Percentiles rank a stretch among this genome's conserved stretches.
phyloP scores from a whole-genome alignment of 2,113 vertebrate species.

The Mus pahari region DNA sequence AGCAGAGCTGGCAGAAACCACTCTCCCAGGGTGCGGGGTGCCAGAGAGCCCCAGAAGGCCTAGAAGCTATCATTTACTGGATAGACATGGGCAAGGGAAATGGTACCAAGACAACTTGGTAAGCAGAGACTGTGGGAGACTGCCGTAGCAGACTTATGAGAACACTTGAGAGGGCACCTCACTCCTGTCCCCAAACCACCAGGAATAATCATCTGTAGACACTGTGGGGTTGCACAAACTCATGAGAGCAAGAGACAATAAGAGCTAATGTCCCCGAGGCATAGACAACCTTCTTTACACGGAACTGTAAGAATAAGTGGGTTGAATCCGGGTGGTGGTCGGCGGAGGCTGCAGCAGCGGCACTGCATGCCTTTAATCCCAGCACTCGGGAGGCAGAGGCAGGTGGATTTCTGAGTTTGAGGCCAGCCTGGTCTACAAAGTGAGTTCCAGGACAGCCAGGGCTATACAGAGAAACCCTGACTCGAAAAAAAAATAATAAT shows the following conservation, averaged over 20 bases:
- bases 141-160: background rate
- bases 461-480: too few species aligned
- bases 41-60: background rate
- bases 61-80: background rate
- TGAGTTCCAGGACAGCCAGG: too few species aligned
- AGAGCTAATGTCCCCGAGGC: too few species aligned
- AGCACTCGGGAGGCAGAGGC: too few species aligned
- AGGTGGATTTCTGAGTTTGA: too few species aligned
- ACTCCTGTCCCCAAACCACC: background rate
- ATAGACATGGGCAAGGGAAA: background rate
- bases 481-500: too few species aligned
- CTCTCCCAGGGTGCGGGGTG: background rate
- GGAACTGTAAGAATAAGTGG: background rate
- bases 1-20: background rate
- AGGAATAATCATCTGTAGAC: background rate
- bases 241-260: background rate
- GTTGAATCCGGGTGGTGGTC: too few species aligned
- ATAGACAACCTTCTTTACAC: background rate
- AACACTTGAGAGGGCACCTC: background rate
- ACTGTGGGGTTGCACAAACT: background rate
- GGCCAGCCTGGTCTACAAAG: too few species aligned
- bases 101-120: background rate
- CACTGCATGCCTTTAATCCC: too few species aligned
- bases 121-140: background rate
- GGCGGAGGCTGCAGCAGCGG: too few species aligned